Base-by-base conservation (phyloP, 2,797 vertebrate genomes). In the Lerista edwardsae region DNA sequence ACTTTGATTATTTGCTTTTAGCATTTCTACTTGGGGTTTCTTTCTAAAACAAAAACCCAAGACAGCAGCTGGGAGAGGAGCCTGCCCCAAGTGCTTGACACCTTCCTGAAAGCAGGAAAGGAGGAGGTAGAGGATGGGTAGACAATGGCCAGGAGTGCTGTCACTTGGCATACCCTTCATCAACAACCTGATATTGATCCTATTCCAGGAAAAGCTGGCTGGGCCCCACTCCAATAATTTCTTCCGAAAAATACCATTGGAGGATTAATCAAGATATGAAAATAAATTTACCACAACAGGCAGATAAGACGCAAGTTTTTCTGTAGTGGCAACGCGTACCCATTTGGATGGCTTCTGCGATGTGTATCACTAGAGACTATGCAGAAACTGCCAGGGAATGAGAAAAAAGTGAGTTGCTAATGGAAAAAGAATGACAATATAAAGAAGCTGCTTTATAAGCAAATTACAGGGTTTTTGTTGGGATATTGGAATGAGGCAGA, bases 361-460 rank as follows among this genome's bases (percentile, higher is more conserved):
- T 10, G 0, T 82, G 3, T 79, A 85, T 84, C 89, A 87, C 1
- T 89, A 67, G 84, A 87, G 87, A 61, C 76, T 84, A 76, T n/a
- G 64, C 88, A 82, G 86, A 5, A 9, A 74, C 82, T 85, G 84
- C 87, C 91, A 91, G 65, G 80, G 78, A 83, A 86, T 47, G 61
- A 88, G 88, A 88, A 90, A 79, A 92, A 81, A 82, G 59, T 11
- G 76, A 21, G 68, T 36, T 84, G 8, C 68, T 79, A 75, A n/a
- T 83, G 75, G 67, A 83, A 51, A 64, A 5, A 64, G 80, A 89
- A 89, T 83, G 15, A 41, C 36, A 59, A n/a, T n/a, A n/a, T n/a
- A 90, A 88, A 90, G 87, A 90, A 83, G 88, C 78, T 39, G 64
- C 88, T 89, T 93, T 80, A 83, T 78, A 87, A 84, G 27, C 82